Percentiles rank a stretch among this genome's conserved stretches.
Evolutionary conservation across 2,113 vertebrate genomes (phyloP).

Genomic region (Laterallus jamaicensis): DNA sequence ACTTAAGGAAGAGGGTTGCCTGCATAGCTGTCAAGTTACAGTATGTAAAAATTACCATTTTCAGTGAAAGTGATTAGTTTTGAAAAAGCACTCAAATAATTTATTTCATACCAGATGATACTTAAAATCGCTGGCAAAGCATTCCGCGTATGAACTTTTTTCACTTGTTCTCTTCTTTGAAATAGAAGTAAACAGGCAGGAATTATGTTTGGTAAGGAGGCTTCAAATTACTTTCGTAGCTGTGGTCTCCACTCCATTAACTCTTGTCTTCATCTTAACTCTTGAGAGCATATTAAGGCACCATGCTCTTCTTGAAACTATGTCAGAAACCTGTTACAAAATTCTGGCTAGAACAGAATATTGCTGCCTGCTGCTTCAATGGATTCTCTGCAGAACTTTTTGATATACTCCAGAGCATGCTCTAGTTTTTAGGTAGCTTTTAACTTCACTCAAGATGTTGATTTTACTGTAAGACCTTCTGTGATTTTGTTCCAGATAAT

Average conservation of each 20-base stretch:
- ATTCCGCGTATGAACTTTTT: background rate
- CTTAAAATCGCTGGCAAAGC: background rate
- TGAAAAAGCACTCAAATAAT: background rate
- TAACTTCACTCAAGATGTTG: background rate
- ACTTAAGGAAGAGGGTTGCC: background rate
- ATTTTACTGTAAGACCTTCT: background rate
- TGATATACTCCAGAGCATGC: background rate
- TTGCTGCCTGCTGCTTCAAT: background rate
- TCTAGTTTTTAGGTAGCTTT: background rate
- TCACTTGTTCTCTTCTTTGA: background rate
- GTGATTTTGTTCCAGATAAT: background rate
- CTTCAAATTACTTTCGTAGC: background rate
- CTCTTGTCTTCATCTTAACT: background rate
- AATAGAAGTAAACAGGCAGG: background rate
- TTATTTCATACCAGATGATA: background rate
- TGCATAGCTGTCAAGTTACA: background rate
- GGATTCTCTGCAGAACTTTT: background rate
- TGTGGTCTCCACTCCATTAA: background rate
- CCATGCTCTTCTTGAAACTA: background rate
- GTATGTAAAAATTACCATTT: background rate
- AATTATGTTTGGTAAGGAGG: background rate
- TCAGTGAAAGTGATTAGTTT: background rate
- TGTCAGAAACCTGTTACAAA: background rate
- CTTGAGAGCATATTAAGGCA: background rate
- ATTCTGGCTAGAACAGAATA: background rate